These are phyloP conservation scores for Poecilobothrus nobilitatus DNA, from an alignment of 2,888 invertebrate species.

Conservation along the genomic window DNA sequence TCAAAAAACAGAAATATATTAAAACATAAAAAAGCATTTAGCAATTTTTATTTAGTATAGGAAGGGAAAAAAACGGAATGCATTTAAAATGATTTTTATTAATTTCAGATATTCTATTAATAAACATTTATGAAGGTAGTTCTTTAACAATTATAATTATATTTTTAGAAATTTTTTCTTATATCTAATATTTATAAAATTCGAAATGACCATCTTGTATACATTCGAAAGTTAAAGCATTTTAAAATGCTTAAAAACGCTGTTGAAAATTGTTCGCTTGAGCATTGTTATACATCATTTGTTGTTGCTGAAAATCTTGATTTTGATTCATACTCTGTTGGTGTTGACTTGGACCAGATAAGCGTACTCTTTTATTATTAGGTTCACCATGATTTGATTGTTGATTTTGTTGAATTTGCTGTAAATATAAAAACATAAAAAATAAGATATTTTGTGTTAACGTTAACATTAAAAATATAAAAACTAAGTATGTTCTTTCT, in stretches of 20 bases:
- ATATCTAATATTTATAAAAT: too few relatives aligned
- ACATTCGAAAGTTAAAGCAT: too few relatives aligned
- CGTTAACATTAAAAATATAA: not conserved
- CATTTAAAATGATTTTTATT: too few relatives aligned
- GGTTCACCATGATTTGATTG: slow-evolving; percentile 47
- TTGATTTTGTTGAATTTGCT: slow-evolving; percentile 30
- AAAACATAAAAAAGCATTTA: not conserved
- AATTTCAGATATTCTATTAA: too few relatives aligned
- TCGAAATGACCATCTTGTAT: too few relatives aligned
- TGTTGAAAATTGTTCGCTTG: slow-evolving; percentile 64
- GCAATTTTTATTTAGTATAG: too few relatives aligned
- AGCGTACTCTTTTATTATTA: slow-evolving; percentile 56
- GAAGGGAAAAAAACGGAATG: too few relatives aligned
- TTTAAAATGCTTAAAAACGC: slow-evolving; percentile 22
- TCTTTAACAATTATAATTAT: too few relatives aligned
- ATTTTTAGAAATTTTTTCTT: too few relatives aligned
- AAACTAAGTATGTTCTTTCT: too few relatives aligned
- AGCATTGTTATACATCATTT: slow-evolving; percentile 64
- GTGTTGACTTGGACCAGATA: slow-evolving; percentile 48
- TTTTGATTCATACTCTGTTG: slow-evolving; percentile 39
- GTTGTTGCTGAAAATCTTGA: slow-evolving; percentile 48
- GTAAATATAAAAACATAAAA: not conserved
- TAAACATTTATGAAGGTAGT: too few relatives aligned
- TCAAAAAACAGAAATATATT: slow-evolving; percentile 14
- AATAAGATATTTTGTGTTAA: not conserved